A percentile compares a stretch with the other conserved stretches of the same genome.
phyloP scores from a whole-genome alignment of 2,797 vertebrate genomes.

The Takifugu rubripes region DNA sequence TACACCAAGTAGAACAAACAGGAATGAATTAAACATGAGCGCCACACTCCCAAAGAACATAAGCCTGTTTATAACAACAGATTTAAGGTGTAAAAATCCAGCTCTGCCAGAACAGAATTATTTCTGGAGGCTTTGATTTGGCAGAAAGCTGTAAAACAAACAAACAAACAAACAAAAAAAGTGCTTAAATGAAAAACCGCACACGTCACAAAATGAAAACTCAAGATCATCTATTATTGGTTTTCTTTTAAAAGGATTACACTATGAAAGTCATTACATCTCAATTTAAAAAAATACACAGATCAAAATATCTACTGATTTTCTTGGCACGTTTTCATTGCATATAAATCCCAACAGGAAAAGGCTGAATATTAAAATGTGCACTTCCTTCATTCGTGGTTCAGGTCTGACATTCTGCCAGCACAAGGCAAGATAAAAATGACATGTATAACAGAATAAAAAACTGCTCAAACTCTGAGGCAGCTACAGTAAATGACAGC shows the following conservation, averaged over 20 bases:
- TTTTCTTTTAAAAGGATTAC: conserved; percentile 33
- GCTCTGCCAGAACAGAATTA: conserved; percentile 49
- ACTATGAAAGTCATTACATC: conserved; percentile 44
- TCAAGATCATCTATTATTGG: conserved; percentile 47
- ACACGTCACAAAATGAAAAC: conserved; percentile 6
- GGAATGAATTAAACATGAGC: conserved; percentile 54
- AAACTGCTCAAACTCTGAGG: neutral
- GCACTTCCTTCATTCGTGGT: conserved; percentile 38
- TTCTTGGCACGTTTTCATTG: conserved; percentile 27
- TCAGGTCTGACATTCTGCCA: conserved; percentile 24
- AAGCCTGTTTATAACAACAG: neutral
- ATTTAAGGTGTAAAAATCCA: conserved; percentile 8
- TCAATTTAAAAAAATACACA: conserved; percentile 14
- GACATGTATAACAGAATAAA: conserved; percentile 12
- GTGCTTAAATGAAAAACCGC: conserved; percentile 4
- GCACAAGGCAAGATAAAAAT: conserved; percentile 17
- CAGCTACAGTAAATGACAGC: conserved; percentile 22
- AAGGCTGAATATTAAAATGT: neutral
- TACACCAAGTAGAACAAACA: conserved; percentile 45
- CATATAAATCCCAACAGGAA: conserved; percentile 12
- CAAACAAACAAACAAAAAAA: conserved; percentile 31
- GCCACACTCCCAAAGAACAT: conserved; percentile 6
- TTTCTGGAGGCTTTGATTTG: conserved; percentile 10
- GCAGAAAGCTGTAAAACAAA: conserved; percentile 6
- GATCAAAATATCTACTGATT: conserved; percentile 29